These are phyloP conservation scores for Lepisosteus oculatus DNA, from an alignment of 2,113 vertebrate genomes.

Conservation along the genomic window DNA sequence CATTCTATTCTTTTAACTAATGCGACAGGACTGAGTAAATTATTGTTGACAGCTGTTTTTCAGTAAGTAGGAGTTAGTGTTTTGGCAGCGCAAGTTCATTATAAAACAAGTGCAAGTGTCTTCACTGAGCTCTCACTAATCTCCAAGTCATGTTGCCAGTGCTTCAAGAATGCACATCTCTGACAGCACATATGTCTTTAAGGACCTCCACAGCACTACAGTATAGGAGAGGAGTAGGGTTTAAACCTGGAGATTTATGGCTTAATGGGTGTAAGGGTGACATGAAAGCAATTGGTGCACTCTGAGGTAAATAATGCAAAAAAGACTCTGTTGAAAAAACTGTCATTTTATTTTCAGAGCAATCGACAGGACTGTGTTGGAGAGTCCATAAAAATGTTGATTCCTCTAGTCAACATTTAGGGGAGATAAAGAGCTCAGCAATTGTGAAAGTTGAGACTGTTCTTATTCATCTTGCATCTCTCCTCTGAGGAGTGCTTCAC, in stretches of 20 bases:
- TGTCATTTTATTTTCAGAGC: constrained; percentile 9
- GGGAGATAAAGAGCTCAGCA: background rate
- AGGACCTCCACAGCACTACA: background rate
- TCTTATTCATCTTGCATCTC: too few relatives aligned
- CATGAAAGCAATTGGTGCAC: constrained; percentile 7
- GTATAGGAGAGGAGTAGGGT: background rate
- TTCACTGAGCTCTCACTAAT: constrained; percentile 31
- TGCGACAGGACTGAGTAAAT: too few relatives aligned
- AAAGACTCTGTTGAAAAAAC: background rate
- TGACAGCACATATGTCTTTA: constrained; percentile 2
- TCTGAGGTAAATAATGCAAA: constrained; percentile 11
- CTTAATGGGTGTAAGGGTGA: constrained; percentile 19
- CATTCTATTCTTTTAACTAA: too few relatives aligned
- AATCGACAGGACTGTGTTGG: constrained; percentile 2
- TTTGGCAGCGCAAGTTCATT: background rate
- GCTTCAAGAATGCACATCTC: constrained; percentile 17
- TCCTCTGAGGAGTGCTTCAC: too few relatives aligned
- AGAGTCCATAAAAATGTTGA: constrained; percentile 24
- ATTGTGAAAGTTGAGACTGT: too few relatives aligned
- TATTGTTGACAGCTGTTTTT: constrained; percentile 16
- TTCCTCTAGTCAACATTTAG: background rate
- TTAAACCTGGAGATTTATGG: constrained; percentile 23
- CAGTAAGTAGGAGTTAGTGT: constrained; percentile 8
- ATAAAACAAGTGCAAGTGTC: background rate
- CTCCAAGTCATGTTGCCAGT: constrained; percentile 13